A percentile compares a stretch with the other conserved stretches of the same genome.
Conservation (phyloP, 2,113 vertebrate genomes). For the Megaceryle torquata region DNA sequence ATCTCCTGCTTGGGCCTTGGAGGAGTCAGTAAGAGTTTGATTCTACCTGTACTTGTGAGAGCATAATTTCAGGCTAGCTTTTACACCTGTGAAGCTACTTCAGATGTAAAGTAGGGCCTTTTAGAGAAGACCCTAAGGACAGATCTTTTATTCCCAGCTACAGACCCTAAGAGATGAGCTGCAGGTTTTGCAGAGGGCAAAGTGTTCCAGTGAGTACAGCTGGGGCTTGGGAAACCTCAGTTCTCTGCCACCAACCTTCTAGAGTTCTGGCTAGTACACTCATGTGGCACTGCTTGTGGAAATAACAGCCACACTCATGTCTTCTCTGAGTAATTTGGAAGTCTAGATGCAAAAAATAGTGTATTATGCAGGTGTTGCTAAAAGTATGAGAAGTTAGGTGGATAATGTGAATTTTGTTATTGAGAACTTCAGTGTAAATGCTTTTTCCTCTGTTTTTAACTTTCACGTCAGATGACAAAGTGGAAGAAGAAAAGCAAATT, state of each 20-base stretch:
- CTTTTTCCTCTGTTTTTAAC: background rate
- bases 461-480: background rate
- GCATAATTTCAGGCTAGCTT: background rate
- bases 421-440: background rate
- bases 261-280: fast-evolving
- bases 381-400: background rate
- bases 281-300: background rate
- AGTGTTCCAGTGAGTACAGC: background rate
- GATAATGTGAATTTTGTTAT: background rate
- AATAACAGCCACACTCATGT: background rate
- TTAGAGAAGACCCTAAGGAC: background rate
- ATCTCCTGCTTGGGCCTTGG: background rate
- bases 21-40: background rate
- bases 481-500: background rate
- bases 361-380: background rate
- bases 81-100: background rate
- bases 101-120: background rate
- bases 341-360: background rate
- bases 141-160: background rate
- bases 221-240: background rate
- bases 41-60: fast-evolving
- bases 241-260: background rate
- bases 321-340: background rate
- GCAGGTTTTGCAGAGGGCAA: background rate
- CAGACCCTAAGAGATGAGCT: background rate